phyloP scores from a whole-genome alignment of 1,140 invertebrate species.

The Battus philenor region DNA sequence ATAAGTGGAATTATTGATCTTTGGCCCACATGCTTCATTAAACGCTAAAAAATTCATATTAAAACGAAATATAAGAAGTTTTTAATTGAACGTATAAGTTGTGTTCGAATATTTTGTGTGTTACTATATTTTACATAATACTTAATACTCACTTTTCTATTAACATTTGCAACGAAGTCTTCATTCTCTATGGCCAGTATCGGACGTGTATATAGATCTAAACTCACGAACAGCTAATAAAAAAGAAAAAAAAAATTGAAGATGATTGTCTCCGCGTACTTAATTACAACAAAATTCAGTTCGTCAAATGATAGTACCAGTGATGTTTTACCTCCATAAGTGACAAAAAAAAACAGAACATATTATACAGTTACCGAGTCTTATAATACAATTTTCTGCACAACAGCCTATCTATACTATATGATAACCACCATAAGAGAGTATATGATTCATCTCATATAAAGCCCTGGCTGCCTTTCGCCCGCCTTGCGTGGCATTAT shows the following conservation, averaged over 20 bases:
- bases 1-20: background rate
- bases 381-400: background rate
- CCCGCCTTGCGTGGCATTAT: too few relatives aligned
- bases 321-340: background rate
- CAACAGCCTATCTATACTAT: background rate
- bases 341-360: background rate
- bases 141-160: conserved; percentile 43
- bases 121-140: too few relatives aligned
- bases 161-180: conserved; percentile 65
- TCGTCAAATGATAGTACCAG: background rate
- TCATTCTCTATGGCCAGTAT: conserved; percentile 60
- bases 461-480: too few relatives aligned
- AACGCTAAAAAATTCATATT: background rate
- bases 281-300: background rate
- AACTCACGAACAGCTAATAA: conserved; percentile 50
- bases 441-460: too few relatives aligned
- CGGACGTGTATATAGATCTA: conserved; percentile 55
- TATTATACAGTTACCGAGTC: background rate
- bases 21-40: background rate
- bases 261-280: background rate
- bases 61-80: background rate
- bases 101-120: too few relatives aligned
- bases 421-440: too few relatives aligned
- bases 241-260: background rate
- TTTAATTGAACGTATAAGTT: too few relatives aligned